Base-by-base conservation (phyloP, 2,797 vertebrate species). In the Melanotaenia boesemani region DNA sequence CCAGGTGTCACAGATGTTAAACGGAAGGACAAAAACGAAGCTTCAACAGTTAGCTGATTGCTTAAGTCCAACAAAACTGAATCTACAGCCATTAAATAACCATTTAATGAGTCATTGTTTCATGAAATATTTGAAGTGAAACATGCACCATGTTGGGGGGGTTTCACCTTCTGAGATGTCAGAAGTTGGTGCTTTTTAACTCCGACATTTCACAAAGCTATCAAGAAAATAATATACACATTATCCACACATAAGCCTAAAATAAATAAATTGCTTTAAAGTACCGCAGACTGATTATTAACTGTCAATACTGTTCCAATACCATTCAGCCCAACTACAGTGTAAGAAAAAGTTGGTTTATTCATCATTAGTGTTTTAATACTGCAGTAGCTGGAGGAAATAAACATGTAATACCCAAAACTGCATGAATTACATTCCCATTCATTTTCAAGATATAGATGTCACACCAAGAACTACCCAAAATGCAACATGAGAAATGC, bases 401-500 rank as follows among this genome's bases (percentile, higher is more conserved):
- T 39, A 57, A 78, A 71, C 61, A 72, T 54, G 16, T 20, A 44
- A 48, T 22, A 57, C 46, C 39, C 56, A 56, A 69, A 4, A 69
- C 58, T 39, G 48, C 65, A 56, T 52, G 28, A 32, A 18, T 28
- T 56, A 75, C 72, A 73, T 76, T 76, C 62, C 55, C 32, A 75
- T 67, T 30, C 11, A 10, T 44, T 32, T 59, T 52, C 16, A 62
- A 41, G 44, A 56, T 70, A 66, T 41, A 67, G n/a, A 58, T 65
- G 52, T 67, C 41, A 55, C 2, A 30, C 52, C 15, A 57, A 52
- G 56, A 76, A 50, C n/a, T 55, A 76, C 30, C 63, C 20, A 74
- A 85, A 78, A 81, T 82, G 57, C 54, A 76, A 82, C 60, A 79
- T 52, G 44, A 30, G 52, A 61, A 56, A 54, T 69, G 15, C 41